A percentile compares a stretch with the other conserved stretches of the same genome.
Evolutionary conservation across 2,888 invertebrate species (phyloP).

Genomic region (Subacronicta megacephala): DNA sequence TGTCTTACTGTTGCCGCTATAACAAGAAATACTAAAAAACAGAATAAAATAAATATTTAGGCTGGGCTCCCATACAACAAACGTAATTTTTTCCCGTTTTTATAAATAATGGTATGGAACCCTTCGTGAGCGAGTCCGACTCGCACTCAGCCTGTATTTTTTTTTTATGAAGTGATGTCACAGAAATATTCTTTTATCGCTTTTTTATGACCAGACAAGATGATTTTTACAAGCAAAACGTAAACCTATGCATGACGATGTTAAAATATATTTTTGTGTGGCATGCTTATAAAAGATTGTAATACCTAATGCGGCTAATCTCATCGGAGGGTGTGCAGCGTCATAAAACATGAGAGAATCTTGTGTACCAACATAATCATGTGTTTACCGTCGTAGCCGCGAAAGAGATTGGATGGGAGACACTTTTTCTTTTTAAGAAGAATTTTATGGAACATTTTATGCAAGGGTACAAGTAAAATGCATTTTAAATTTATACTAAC

Average conservation of each 20-base stretch:
- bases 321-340: conserved; percentile 25
- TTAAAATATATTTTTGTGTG: conserved; percentile 14
- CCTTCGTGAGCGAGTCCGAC: no score
- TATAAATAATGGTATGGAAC: no score
- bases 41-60: no score
- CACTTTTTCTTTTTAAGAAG: not conserved
- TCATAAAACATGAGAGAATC: conserved; percentile 36
- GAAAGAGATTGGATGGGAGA: conserved; percentile 28
- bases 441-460: conserved; percentile 18
- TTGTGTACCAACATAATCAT: conserved; percentile 41
- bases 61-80: no score
- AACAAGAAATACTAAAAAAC: no score
- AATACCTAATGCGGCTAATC: conserved; percentile 45
- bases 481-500: no score
- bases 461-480: not conserved
- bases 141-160: no score
- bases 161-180: no score
- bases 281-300: conserved; percentile 43
- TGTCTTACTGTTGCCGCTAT: no score
- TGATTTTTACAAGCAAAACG: conserved; percentile 12
- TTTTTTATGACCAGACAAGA: no score
- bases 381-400: conserved; percentile 39
- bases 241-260: conserved; percentile 7
- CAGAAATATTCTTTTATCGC: no score
- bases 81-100: no score